Percentiles rank a stretch among this genome's conserved stretches.
Conservation (phyloP, 1,140 invertebrate genomes). For the Argopecten irradians region DNA sequence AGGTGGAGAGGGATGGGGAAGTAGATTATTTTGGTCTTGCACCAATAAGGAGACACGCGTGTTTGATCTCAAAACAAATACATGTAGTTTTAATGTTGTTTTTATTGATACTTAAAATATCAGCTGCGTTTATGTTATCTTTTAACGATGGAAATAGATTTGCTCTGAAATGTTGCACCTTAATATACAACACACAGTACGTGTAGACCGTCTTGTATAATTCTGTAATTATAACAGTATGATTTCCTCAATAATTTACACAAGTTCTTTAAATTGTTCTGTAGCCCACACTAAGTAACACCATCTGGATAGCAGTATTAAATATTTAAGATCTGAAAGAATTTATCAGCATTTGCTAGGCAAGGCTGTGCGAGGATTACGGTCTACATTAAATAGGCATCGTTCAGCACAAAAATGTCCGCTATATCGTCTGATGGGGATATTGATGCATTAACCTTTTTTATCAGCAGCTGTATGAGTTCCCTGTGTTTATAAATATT, state of each 20-base stretch:
- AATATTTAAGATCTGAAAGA: background rate
- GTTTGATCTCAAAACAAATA: too few relatives aligned
- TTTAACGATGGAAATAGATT: too few relatives aligned
- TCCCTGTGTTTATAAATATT: background rate
- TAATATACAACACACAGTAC: too few relatives aligned
- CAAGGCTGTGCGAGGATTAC: background rate
- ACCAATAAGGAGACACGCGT: too few relatives aligned
- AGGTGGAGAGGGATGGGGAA: too few relatives aligned
- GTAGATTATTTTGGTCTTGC: too few relatives aligned
- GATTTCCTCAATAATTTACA: background rate
- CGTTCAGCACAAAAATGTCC: background rate
- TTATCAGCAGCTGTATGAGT: background rate
- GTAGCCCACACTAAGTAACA: background rate
- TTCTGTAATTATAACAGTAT: background rate
- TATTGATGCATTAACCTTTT: background rate
- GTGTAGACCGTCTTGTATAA: too few relatives aligned
- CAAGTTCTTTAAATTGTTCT: background rate
- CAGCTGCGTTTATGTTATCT: too few relatives aligned
- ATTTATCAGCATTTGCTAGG: background rate
- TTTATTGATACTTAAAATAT: too few relatives aligned
- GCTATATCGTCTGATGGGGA: background rate
- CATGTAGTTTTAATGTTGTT: too few relatives aligned
- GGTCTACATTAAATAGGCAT: background rate
- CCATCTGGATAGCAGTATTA: background rate
- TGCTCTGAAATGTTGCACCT: too few relatives aligned